These are phyloP conservation scores for Polia nebulosa DNA, from an alignment of 2,888 invertebrate species.

Conservation along the genomic window DNA sequence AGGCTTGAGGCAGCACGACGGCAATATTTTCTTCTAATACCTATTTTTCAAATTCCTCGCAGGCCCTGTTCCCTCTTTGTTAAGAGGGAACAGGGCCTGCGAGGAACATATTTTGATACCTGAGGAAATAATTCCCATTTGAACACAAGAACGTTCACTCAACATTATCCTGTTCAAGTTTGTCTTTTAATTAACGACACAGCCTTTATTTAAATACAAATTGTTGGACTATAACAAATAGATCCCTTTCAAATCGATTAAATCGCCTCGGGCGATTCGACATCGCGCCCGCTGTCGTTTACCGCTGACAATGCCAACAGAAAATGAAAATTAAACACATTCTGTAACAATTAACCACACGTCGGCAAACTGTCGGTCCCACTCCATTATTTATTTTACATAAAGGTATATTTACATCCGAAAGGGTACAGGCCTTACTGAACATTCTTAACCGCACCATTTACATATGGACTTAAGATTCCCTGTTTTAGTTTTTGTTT, in stretches of 20 bases:
- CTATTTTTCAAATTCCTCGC: too few species aligned
- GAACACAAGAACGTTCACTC: slow-evolving; percentile 7
- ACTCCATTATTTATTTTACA: slow-evolving; percentile 62
- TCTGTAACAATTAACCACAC: slow-evolving; percentile 68
- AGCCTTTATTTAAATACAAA: slow-evolving; percentile 35
- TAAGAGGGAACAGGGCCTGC: too few species aligned
- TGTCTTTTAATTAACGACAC: slow-evolving; percentile 35
- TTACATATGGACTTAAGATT: slow-evolving; percentile 10
- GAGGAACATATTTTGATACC: too few species aligned
- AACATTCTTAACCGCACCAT: slow-evolving; percentile 26
- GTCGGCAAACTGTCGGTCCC: slow-evolving; percentile 58
- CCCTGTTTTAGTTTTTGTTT: slow-evolving; percentile 13
- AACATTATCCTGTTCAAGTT: slow-evolving; percentile 28
- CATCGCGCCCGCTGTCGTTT: slow-evolving; percentile 56
- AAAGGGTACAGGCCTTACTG: slow-evolving; percentile 27
- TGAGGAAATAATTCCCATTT: slow-evolving; percentile 1
- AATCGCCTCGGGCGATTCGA: slow-evolving; percentile 53
- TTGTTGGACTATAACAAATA: slow-evolving; percentile 51
- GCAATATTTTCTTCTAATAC: too few species aligned
- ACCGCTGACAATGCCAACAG: slow-evolving; percentile 62
- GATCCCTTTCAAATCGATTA: slow-evolving; percentile 58
- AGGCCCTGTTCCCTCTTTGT: too few species aligned
- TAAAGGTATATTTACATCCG: slow-evolving; percentile 34
- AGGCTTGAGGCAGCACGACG: too few species aligned
- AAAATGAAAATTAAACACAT: slow-evolving; percentile 69